A percentile compares a stretch with the other conserved stretches of the same genome.
These are phyloP conservation scores for Crocidura indochinensis DNA, from an alignment of 2,797 vertebrate genomes.

Conservation along the genomic window DNA sequence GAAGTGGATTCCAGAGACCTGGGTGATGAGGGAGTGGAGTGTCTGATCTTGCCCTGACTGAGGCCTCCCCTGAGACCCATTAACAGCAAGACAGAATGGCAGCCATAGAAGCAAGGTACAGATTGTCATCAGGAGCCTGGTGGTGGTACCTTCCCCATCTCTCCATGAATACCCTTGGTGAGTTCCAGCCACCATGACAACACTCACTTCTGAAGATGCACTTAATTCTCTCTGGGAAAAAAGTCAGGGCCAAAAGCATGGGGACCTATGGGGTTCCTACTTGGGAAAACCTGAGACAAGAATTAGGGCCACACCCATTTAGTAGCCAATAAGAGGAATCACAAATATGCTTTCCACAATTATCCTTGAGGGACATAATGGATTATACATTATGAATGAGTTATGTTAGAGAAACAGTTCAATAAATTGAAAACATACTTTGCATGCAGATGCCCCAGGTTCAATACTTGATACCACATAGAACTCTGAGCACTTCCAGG, in stretches of 20 bases:
- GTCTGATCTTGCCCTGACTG: neutral
- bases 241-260: neutral
- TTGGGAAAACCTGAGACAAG: neutral
- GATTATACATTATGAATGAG: no score
- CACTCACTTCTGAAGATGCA: slow-evolving; percentile 8
- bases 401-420: neutral
- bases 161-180: neutral
- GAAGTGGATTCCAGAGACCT: slow-evolving; percentile 42
- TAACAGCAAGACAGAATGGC: slow-evolving; percentile 63
- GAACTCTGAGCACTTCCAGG: no score
- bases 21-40: neutral
- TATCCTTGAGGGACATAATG: neutral
- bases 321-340: neutral
- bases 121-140: neutral
- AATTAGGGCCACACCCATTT: neutral
- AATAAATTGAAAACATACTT: no score
- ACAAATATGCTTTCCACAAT: neutral
- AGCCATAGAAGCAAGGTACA: neutral
- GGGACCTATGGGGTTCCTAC: neutral
- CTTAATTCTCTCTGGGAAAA: neutral
- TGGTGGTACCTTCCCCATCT: neutral
- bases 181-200: neutral
- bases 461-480: no score
- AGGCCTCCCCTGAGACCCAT: slow-evolving; percentile 57
- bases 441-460: no score